A percentile compares a stretch with the other conserved stretches of the same genome.
Conservation (phyloP, 2,888 invertebrate species). For the Toxonevra muliebris region DNA sequence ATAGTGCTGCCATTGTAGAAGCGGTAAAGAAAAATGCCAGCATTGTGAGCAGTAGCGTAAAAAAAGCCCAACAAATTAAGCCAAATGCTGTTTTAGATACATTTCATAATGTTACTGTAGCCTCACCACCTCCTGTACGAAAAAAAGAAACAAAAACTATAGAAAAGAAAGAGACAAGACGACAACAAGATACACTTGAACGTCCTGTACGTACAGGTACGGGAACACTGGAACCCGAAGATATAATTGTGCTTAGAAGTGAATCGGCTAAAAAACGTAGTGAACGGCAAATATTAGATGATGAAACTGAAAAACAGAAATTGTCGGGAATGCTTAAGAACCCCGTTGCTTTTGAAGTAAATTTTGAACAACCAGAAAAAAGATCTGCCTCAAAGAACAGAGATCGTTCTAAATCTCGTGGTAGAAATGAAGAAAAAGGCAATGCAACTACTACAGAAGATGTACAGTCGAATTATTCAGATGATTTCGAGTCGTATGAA, state of each 20-base stretch:
- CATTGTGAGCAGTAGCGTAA: constrained; percentile 14
- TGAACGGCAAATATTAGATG: constrained; percentile 39
- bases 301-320: background rate
- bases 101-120: constrained; percentile 63
- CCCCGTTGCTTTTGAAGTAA: constrained; percentile 61
- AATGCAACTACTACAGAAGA: background rate
- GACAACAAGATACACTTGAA: constrained; percentile 6
- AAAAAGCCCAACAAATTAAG: constrained; percentile 40
- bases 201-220: constrained; percentile 41
- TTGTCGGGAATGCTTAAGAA: constrained; percentile 42
- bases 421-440: background rate
- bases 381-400: constrained; percentile 19
- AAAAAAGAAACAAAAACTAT: constrained; percentile 26
- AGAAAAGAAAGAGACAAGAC: background rate
- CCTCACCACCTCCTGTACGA: constrained; percentile 60
- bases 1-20: constrained; percentile 30
- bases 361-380: constrained; percentile 45
- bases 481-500: constrained; percentile 70
- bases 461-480: constrained; percentile 64
- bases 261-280: constrained; percentile 48
- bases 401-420: constrained; percentile 34
- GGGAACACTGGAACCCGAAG: constrained; percentile 56
- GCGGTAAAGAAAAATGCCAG: constrained; percentile 22
- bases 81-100: constrained; percentile 60
- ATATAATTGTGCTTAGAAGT: constrained; percentile 53